phyloP scores from a whole-genome alignment of 2,888 invertebrate genomes.

The Pyrrhia umbra region DNA sequence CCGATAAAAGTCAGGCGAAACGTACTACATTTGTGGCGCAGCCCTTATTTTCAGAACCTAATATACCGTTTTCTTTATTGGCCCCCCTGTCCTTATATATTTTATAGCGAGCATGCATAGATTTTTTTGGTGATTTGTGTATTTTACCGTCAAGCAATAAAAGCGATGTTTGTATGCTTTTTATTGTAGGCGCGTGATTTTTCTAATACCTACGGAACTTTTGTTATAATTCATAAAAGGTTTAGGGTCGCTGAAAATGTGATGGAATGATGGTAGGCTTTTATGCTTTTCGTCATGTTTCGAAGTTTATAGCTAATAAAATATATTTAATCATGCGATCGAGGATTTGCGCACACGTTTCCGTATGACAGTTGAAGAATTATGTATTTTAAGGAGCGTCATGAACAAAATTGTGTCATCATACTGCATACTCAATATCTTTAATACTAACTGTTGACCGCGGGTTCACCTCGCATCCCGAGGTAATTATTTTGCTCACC shows the following conservation, averaged over 20 bases:
- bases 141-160: constrained; percentile 82
- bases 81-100: constrained; percentile 81
- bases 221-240: constrained; percentile 85
- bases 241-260: constrained; percentile 61
- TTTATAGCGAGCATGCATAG: constrained; percentile 85
- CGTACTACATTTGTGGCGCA: constrained; percentile 87
- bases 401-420: not conserved
- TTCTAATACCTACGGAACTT: constrained; percentile 76
- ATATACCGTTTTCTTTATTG: constrained; percentile 86
- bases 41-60: constrained; percentile 88
- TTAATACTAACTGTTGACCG: not conserved
- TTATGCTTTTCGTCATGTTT: constrained; percentile 56
- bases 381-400: not conserved
- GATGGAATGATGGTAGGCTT: constrained; percentile 55
- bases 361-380: constrained; percentile 34
- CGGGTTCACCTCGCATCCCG: no score
- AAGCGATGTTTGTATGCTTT: constrained; percentile 82
- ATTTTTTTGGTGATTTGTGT: constrained; percentile 84
- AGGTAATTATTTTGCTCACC: no score
- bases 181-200: constrained; percentile 83
- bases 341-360: constrained; percentile 43
- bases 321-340: constrained; percentile 49
- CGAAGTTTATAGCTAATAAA: constrained; percentile 61
- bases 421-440: not conserved
- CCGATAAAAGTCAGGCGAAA: constrained; percentile 88